Percentiles rank a stretch among this genome's conserved stretches.
These are phyloP conservation scores for cattle (Bos taurus) DNA, from an alignment of 2,113 vertebrate genomes.

Conservation along the genomic window DNA sequence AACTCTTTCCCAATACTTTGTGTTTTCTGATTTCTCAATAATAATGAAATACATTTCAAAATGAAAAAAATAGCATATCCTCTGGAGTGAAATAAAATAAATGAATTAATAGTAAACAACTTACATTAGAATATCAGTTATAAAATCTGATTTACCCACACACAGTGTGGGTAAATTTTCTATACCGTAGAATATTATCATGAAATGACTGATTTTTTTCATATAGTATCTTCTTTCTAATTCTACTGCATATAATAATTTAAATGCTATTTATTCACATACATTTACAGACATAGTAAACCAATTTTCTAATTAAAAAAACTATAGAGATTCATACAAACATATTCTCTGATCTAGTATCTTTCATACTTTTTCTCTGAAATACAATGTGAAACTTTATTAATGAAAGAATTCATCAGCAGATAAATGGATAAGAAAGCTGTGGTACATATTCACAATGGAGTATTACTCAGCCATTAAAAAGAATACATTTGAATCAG, in stretches of 20 bases:
- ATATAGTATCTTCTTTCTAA: not conserved
- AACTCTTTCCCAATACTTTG: not conserved
- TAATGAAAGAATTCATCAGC: not conserved
- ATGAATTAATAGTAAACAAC: not conserved
- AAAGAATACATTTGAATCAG: too few relatives aligned
- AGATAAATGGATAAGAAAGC: too few relatives aligned
- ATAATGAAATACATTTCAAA: slow-evolving; percentile 29
- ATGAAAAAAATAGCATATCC: not conserved
- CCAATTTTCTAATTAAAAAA: not conserved
- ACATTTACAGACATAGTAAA: not conserved
- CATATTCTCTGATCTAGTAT: not conserved
- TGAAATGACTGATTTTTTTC: not conserved
- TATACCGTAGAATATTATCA: not conserved
- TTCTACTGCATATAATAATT: not conserved
- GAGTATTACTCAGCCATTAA: too few relatives aligned
- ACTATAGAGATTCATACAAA: not conserved
- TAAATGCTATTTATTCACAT: not conserved
- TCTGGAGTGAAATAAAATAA: not conserved
- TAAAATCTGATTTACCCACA: not conserved
- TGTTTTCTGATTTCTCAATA: slow-evolving; percentile 46
- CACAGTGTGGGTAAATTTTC: not conserved
- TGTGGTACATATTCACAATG: too few relatives aligned
- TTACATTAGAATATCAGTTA: not conserved
- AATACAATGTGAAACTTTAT: not conserved
- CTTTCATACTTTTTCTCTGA: not conserved